Evolutionary conservation across 1,140 invertebrate genomes (phyloP).

Genomic region (Papilio xuthus): DNA sequence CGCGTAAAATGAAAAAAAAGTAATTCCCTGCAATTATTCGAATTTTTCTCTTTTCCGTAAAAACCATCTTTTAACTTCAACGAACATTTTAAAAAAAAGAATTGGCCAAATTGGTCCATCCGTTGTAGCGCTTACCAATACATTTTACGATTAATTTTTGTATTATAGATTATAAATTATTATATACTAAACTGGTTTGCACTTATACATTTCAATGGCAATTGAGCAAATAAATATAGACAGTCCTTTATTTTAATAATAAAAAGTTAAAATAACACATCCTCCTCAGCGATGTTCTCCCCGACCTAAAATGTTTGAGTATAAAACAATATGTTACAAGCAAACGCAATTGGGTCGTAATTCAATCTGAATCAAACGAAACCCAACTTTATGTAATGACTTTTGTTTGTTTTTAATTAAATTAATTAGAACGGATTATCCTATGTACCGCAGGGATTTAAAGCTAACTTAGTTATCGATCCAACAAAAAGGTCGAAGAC

Average conservation of each 20-base stretch:
- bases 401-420: constrained; percentile 73
- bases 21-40: too few species aligned
- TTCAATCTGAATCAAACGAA: constrained; percentile 37
- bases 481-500: constrained; percentile 53
- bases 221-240: too few species aligned
- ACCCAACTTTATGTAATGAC: constrained; percentile 62
- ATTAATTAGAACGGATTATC: constrained; percentile 70
- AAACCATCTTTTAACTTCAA: too few species aligned
- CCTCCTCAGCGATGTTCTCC: background rate
- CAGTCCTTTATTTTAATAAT: background rate
- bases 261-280: background rate
- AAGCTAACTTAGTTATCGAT: constrained; percentile 57
- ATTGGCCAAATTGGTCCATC: too few species aligned
- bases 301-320: background rate
- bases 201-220: background rate
- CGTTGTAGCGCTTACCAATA: too few species aligned
- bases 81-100: too few species aligned
- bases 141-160: too few species aligned
- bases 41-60: too few species aligned
- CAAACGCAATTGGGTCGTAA: constrained; percentile 30
- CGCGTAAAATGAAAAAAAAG: too few species aligned
- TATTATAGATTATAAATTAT: too few species aligned
- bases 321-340: constrained; percentile 26
- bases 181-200: too few species aligned
- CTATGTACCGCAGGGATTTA: constrained; percentile 63